Evolutionary conservation across 2,113 vertebrate species (phyloP).

Genomic region (Vireo altiloquus): DNA sequence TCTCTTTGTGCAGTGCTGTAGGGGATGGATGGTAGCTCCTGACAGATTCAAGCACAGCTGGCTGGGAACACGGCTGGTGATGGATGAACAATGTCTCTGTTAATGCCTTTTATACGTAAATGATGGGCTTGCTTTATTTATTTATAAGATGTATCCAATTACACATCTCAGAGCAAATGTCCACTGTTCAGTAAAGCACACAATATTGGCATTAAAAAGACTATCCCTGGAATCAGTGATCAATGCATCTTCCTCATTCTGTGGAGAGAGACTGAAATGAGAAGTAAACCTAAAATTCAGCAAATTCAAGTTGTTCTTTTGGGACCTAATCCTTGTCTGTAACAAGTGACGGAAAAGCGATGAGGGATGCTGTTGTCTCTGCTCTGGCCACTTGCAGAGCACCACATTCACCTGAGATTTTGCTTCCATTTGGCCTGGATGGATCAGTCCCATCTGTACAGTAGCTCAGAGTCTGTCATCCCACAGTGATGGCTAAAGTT

Average conservation of each 20-base stretch:
- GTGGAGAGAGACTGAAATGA: background rate
- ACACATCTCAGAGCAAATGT: slow-evolving; percentile 15
- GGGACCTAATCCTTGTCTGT: background rate
- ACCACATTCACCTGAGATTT: background rate
- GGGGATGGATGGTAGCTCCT: slow-evolving; percentile 24
- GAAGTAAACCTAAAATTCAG: background rate
- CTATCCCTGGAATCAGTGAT: background rate
- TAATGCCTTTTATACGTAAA: slow-evolving; percentile 56
- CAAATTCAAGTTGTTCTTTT: background rate
- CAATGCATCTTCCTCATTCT: background rate
- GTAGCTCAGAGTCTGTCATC: background rate
- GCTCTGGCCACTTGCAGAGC: background rate
- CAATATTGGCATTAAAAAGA: slow-evolving; percentile 2
- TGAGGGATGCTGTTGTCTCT: background rate
- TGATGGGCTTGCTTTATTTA: slow-evolving; percentile 49
- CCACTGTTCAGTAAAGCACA: background rate
- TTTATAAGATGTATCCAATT: slow-evolving; percentile 55
- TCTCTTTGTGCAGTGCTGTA: slow-evolving; percentile 7
- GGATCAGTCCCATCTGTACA: background rate
- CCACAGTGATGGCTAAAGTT: background rate
- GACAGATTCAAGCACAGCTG: slow-evolving; percentile 31
- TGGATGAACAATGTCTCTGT: slow-evolving; percentile 50
- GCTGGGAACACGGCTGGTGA: slow-evolving; percentile 36
- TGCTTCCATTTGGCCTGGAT: background rate
- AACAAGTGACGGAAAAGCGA: background rate